These are phyloP conservation scores for Neodon shergylaensis DNA, from an alignment of 2,113 vertebrate genomes.

Conservation along the genomic window DNA sequence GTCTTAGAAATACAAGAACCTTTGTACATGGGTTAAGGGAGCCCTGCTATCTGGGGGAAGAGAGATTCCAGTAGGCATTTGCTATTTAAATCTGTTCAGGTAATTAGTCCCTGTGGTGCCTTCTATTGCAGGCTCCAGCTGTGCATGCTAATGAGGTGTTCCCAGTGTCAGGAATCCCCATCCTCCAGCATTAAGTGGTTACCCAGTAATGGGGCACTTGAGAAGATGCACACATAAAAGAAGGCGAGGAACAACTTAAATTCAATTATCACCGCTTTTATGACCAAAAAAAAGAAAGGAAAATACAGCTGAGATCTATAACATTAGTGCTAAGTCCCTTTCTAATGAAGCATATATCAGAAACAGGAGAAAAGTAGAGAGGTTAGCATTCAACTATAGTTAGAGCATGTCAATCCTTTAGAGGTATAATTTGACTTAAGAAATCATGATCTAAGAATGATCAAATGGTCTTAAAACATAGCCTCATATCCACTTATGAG, in stretches of 20 bases:
- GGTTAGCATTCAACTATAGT: not conserved
- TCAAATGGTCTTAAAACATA: not conserved
- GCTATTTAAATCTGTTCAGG: slow-evolving; percentile 71
- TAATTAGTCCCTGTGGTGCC: slow-evolving; percentile 71
- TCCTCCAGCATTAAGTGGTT: slow-evolving; percentile 28
- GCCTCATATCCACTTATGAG: not conserved
- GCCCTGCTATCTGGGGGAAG: slow-evolving; percentile 17
- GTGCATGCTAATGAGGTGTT: slow-evolving; percentile 55
- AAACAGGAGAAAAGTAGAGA: not conserved
- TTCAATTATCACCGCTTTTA: slow-evolving; percentile 71
- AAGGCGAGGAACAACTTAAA: slow-evolving; percentile 5
- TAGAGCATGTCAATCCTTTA: not conserved
- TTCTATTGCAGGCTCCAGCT: slow-evolving; percentile 4
- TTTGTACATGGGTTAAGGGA: slow-evolving; percentile 45
- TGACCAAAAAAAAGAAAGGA: not conserved
- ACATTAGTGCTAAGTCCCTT: not conserved
- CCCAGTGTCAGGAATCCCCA: slow-evolving; percentile 62
- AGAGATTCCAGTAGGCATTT: slow-evolving; percentile 56
- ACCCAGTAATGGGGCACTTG: slow-evolving; percentile 5
- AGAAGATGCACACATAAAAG: slow-evolving; percentile 42
- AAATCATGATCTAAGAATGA: not conserved
- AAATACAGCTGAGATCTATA: not conserved
- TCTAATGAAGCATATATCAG: not conserved
- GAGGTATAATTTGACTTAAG: not conserved
- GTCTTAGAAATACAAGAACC: slow-evolving; percentile 16